Conservation (phyloP, 1,140 invertebrate genomes). For the Anoplophora glabripennis region DNA sequence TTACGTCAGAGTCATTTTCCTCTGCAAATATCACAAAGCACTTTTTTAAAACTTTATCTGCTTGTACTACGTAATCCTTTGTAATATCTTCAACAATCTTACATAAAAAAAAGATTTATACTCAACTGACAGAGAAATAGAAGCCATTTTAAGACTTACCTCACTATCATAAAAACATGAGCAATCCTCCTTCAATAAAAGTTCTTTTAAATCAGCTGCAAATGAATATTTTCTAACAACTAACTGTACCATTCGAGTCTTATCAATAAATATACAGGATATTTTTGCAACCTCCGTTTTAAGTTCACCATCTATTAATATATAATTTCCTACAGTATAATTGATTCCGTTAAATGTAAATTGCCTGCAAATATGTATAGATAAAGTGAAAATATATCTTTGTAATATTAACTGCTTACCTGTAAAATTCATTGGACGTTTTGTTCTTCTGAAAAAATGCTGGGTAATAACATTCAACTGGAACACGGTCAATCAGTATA, state of each 20-base stretch:
- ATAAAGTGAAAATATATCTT: too few relatives aligned
- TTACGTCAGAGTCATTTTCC: neutral
- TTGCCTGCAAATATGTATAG: too few relatives aligned
- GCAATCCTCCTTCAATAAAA: neutral
- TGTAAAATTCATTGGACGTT: too few relatives aligned
- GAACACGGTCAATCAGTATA: too few relatives aligned
- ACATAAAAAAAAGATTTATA: neutral
- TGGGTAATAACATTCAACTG: too few relatives aligned
- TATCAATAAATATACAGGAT: neutral
- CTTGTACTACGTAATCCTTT: neutral
- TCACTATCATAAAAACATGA: neutral
- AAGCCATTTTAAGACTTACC: neutral
- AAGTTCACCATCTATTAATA: neutral
- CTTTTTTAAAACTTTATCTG: neutral
- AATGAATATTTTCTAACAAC: conserved; percentile 7
- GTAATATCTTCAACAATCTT: conserved; percentile 3
- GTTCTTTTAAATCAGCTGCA: conserved; percentile 2
- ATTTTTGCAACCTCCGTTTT: neutral
- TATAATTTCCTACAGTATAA: neutral
- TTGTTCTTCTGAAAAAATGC: too few relatives aligned
- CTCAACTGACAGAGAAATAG: neutral
- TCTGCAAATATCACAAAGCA: neutral
- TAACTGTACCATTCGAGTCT: neutral
- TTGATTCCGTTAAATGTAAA: too few relatives aligned
- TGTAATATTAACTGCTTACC: too few relatives aligned